phyloP scores from a whole-genome alignment of 2,113 vertebrate genomes.

The Arenaria interpres region DNA sequence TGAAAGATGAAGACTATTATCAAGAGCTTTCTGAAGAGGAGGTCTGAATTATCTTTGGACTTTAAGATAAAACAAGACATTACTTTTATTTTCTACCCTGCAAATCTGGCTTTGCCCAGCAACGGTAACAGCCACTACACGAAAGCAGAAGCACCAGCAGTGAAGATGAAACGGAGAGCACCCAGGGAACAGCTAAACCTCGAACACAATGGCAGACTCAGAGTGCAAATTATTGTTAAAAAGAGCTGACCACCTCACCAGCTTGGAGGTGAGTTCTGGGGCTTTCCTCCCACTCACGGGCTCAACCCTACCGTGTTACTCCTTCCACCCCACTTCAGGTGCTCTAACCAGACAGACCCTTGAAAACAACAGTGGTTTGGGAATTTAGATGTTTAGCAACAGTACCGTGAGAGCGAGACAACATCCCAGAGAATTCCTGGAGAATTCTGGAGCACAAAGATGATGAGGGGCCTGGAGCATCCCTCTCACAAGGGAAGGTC shows the following conservation, averaged over 20 bases:
- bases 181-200: not conserved
- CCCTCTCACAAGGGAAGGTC: too few relatives aligned
- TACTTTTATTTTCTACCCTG: slow-evolving; percentile 23
- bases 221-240: not conserved
- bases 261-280: not conserved
- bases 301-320: not conserved
- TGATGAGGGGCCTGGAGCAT: too few relatives aligned
- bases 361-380: not conserved
- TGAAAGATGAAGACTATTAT: slow-evolving; percentile 62
- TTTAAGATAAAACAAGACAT: slow-evolving; percentile 38
- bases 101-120: slow-evolving; percentile 25
- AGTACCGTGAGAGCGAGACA: not conserved
- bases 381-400: not conserved
- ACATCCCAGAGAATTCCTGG: not conserved
- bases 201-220: not conserved
- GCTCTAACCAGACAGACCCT: not conserved
- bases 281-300: not conserved
- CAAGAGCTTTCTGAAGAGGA: slow-evolving; percentile 55
- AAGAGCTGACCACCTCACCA: not conserved
- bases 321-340: not conserved
- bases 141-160: not conserved
- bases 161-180: not conserved
- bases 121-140: not conserved
- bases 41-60: slow-evolving; percentile 41
- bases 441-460: too few relatives aligned